Conservation (phyloP, 2,113 vertebrate genomes). For the Silurus asotus region DNA sequence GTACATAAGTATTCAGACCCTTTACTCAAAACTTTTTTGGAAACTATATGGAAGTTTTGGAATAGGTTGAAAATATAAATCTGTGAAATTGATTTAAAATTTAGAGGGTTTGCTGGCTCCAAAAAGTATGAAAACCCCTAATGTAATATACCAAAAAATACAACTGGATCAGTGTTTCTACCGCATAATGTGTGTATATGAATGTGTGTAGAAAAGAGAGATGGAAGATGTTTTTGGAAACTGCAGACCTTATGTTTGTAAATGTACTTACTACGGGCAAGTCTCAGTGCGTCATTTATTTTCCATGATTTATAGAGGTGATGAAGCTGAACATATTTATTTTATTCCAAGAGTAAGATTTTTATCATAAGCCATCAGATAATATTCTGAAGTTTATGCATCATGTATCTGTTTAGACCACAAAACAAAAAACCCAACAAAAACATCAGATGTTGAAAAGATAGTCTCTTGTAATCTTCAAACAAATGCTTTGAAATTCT, state of each 20-base stretch:
- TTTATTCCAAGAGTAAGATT: conserved; percentile 39
- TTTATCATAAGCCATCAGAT: conserved; percentile 46
- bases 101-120: no score
- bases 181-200: not conserved
- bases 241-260: conserved; percentile 41
- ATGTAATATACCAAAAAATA: not conserved
- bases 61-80: not conserved
- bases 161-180: not conserved
- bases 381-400: conserved; percentile 42
- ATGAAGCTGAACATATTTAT: conserved; percentile 54
- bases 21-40: no score
- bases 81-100: not conserved
- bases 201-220: not conserved
- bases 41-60: not conserved
- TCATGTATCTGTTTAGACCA: conserved; percentile 43
- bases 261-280: conserved; percentile 23
- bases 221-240: not conserved
- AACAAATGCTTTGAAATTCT: conserved; percentile 34
- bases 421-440: conserved; percentile 3
- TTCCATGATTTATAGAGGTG: conserved; percentile 54
- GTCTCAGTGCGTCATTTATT: conserved; percentile 50
- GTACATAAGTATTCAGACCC: no score
- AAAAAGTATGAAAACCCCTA: not conserved
- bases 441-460: conserved; percentile 21
- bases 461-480: not conserved